phyloP scores from a whole-genome alignment of 1,140 invertebrate species.

The Dermatophagoides farinae region DNA sequence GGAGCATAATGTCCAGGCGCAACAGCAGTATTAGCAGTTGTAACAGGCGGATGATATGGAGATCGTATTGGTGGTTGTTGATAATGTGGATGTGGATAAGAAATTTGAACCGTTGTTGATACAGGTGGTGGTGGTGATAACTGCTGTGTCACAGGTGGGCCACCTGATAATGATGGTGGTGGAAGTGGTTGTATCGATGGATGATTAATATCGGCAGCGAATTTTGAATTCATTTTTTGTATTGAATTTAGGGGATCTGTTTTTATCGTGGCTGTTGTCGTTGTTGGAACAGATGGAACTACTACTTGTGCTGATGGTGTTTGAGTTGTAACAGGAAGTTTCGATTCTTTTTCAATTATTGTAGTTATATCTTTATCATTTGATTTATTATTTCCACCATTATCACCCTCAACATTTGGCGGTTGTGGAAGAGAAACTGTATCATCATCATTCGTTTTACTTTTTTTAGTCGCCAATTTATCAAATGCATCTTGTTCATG shows the following conservation, averaged over 20 bases:
- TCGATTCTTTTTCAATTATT: neutral
- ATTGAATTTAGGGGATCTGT: neutral
- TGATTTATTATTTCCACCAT: too few relatives aligned
- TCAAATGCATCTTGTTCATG: too few relatives aligned
- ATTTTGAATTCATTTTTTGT: constrained; percentile 3
- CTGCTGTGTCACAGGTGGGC: neutral
- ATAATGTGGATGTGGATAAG: too few relatives aligned
- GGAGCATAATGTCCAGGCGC: neutral
- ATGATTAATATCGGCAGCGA: neutral
- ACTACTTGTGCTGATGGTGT: neutral
- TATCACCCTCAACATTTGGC: too few relatives aligned
- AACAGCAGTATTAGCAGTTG: neutral
- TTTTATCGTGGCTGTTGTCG: neutral
- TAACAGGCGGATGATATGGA: neutral
- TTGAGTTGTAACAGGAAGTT: neutral
- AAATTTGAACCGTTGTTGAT: too few relatives aligned
- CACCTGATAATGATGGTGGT: neutral
- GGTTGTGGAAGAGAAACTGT: too few relatives aligned
- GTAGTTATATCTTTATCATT: too few relatives aligned
- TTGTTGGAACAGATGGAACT: neutral
- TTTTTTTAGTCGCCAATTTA: too few relatives aligned
- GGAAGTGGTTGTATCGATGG: neutral
- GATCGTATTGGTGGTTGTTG: neutral
- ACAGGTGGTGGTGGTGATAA: neutral
- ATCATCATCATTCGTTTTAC: too few relatives aligned